These are phyloP conservation scores for Cetoscarus ocellatus DNA, from an alignment of 2,797 vertebrate species.

Conservation along the genomic window DNA sequence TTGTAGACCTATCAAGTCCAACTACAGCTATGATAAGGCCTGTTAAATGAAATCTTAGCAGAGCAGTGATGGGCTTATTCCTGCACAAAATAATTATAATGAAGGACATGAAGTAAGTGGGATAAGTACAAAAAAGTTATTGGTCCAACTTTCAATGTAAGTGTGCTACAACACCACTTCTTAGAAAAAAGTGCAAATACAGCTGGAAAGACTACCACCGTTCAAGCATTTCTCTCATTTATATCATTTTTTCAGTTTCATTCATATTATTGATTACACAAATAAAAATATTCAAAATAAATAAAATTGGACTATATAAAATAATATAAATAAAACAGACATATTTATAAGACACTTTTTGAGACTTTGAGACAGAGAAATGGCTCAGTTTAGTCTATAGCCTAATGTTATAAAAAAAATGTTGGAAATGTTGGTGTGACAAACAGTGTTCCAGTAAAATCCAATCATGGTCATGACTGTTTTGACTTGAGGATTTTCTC, in stretches of 20 bases:
- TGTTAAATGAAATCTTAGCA: too few species aligned
- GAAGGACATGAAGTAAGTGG: background rate
- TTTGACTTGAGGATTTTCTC: constrained; percentile 65
- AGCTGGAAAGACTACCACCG: constrained; percentile 11
- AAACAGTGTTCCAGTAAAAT: background rate
- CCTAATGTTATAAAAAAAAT: background rate
- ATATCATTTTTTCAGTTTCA: background rate
- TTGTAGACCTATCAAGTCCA: background rate
- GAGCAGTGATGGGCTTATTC: too few species aligned
- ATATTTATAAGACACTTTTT: too few species aligned
- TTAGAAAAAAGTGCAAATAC: constrained; percentile 59
- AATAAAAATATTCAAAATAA: background rate
- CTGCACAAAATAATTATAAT: background rate
- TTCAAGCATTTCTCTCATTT: background rate
- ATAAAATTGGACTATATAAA: background rate
- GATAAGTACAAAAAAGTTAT: constrained; percentile 27
- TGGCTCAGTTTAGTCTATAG: constrained; percentile 3
- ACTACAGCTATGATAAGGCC: background rate
- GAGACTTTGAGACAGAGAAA: background rate
- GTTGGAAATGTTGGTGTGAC: constrained; percentile 29
- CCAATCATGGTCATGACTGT: constrained; percentile 26
- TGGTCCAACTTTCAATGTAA: constrained; percentile 71
- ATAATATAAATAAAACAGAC: background rate
- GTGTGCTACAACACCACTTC: background rate
- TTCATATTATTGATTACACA: constrained; percentile 50